Conservation (phyloP, 2,888 invertebrate genomes). For the Brachypalpus laphriformis region DNA sequence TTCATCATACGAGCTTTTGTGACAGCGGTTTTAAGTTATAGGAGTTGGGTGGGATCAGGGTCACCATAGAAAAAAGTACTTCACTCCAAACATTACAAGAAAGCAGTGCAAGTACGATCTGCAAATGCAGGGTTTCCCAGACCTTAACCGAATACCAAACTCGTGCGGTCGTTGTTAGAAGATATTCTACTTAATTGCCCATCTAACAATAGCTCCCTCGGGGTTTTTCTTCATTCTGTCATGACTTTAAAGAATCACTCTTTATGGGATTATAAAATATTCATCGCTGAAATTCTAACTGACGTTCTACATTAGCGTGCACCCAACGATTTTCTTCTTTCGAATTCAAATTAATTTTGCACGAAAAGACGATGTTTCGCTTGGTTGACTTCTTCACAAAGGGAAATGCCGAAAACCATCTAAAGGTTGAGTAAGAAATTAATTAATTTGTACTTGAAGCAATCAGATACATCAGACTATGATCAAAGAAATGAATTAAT, state of each 20-base stretch:
- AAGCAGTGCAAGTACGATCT: no score
- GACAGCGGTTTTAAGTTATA: no score
- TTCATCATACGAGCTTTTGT: no score
- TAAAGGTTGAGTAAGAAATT: background rate
- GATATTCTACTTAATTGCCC: background rate
- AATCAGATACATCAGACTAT: background rate
- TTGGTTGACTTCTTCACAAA: background rate
- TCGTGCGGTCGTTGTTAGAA: background rate
- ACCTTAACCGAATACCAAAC: no score
- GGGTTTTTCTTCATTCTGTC: background rate
- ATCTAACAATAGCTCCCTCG: background rate
- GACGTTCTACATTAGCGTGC: background rate
- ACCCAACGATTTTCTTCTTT: background rate
- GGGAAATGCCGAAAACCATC: background rate
- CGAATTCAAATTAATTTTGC: slow-evolving; percentile 8
- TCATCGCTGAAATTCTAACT: slow-evolving; percentile 3
- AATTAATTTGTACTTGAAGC: background rate
- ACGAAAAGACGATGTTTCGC: background rate
- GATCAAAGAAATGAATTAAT: slow-evolving; percentile 49
- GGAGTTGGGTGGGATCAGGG: no score
- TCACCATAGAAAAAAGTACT: no score
- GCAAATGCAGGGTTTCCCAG: no score
- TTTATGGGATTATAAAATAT: background rate
- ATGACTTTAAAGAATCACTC: background rate
- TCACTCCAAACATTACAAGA: no score